These are phyloP conservation scores for Drosophila santomea DNA, from an alignment of 1,140 invertebrate genomes.

Conservation along the genomic window DNA sequence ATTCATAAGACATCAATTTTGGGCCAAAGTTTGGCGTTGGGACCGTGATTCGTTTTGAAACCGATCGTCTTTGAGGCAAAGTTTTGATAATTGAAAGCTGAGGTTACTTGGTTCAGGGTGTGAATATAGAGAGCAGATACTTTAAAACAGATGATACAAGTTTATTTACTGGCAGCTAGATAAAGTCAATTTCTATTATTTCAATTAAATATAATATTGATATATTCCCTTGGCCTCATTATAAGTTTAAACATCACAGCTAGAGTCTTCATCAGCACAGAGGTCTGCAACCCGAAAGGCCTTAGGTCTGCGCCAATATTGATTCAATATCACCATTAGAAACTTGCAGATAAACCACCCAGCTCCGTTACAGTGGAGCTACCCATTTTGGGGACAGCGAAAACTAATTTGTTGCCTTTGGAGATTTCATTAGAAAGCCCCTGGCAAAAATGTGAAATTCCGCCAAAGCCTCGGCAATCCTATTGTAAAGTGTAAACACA, in stretches of 20 bases:
- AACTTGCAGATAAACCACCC: slow-evolving; percentile 23
- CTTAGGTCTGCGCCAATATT: slow-evolving; percentile 17
- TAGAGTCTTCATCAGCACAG: neutral
- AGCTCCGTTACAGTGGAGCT: slow-evolving; percentile 9
- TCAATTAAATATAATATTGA: too few species aligned
- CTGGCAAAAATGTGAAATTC: slow-evolving; percentile 48
- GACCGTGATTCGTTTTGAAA: slow-evolving; percentile 23
- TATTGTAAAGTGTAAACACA: slow-evolving; percentile 81
- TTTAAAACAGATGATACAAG: neutral
- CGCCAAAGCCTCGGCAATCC: slow-evolving; percentile 61
- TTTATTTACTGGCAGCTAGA: too few species aligned
- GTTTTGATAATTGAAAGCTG: slow-evolving; percentile 29
- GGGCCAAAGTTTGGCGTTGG: slow-evolving; percentile 16
- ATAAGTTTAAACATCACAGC: slow-evolving; percentile 8
- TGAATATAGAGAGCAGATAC: neutral
- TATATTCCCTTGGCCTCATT: neutral
- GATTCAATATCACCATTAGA: slow-evolving; percentile 34
- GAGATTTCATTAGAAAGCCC: slow-evolving; percentile 55
- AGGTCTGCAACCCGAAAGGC: neutral
- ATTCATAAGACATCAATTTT: slow-evolving; percentile 29
- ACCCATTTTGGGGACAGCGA: slow-evolving; percentile 40
- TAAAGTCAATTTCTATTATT: too few species aligned
- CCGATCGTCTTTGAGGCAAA: slow-evolving; percentile 24
- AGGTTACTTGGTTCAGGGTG: slow-evolving; percentile 5
- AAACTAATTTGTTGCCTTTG: slow-evolving; percentile 64